A percentile compares a stretch with the other conserved stretches of the same genome.
Conservation (phyloP, 2,888 invertebrate genomes). For the Pollenia labialis region DNA sequence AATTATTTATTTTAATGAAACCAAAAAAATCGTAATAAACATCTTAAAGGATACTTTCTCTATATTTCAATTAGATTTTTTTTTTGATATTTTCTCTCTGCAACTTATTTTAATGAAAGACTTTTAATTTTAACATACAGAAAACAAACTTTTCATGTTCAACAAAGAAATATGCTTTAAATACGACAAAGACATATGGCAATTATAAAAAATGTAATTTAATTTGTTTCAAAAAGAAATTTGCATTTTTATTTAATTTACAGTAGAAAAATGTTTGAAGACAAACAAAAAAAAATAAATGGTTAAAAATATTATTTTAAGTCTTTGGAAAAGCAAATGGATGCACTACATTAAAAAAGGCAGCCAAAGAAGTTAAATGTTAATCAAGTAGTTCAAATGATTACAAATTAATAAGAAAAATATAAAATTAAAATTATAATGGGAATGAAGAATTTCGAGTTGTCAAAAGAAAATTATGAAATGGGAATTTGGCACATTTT, state of each 20-base stretch:
- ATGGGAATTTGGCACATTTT: too few relatives aligned
- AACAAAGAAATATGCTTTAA: constrained; percentile 13
- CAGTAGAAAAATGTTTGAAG: not conserved
- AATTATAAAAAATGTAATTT: constrained; percentile 57
- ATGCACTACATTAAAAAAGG: constrained; percentile 16
- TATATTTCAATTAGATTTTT: not conserved
- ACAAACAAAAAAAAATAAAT: not conserved
- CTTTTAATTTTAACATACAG: not conserved
- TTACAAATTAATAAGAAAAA: too few relatives aligned
- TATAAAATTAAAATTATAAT: too few relatives aligned
- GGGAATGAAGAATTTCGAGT: too few relatives aligned
- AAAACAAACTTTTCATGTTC: constrained; percentile 28
- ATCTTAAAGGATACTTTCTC: not conserved
- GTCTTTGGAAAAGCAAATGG: not conserved
- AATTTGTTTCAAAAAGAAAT: constrained; percentile 58
- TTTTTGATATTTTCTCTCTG: not conserved
- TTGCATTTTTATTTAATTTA: constrained; percentile 60
- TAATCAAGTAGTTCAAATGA: too few relatives aligned
- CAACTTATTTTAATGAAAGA: constrained; percentile 31
- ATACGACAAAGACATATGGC: constrained; percentile 35
- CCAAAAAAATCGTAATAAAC: not conserved
- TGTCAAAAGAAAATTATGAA: too few relatives aligned
- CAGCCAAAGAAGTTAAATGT: too few relatives aligned
- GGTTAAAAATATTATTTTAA: constrained; percentile 14
- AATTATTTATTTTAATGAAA: too few relatives aligned